phyloP scores from a whole-genome alignment of 2,888 invertebrate genomes.

The Galeruca laticollis region DNA sequence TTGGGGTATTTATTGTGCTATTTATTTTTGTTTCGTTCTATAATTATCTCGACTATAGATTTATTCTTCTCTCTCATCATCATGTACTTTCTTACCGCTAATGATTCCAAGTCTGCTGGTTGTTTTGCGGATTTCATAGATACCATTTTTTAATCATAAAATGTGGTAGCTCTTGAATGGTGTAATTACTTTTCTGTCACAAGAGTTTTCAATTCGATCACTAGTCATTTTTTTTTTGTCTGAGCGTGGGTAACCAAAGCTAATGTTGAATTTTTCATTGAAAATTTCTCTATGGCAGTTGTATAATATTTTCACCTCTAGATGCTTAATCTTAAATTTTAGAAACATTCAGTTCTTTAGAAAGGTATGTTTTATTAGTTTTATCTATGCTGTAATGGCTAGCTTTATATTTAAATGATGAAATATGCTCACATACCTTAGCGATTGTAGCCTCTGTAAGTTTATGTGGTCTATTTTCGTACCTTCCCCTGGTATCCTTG shows the following conservation, averaged over 20 bases:
- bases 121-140: constrained; percentile 17
- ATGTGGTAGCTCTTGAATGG: constrained; percentile 11
- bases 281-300: constrained; percentile 51
- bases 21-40: too few species aligned
- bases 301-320: constrained; percentile 41
- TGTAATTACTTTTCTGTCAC: constrained; percentile 18
- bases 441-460: constrained; percentile 31
- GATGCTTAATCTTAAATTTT: constrained; percentile 42
- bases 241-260: constrained; percentile 54
- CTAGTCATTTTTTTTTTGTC: constrained; percentile 27
- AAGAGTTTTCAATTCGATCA: not conserved
- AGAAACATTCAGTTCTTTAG: constrained; percentile 40
- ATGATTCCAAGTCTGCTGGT: constrained; percentile 1
- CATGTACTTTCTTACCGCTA: too few species aligned
- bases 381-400: constrained; percentile 42
- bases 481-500: constrained; percentile 35
- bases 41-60: too few species aligned
- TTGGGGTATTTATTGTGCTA: too few species aligned
- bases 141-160: constrained; percentile 29
- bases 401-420: constrained; percentile 37
- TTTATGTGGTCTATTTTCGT: constrained; percentile 33
- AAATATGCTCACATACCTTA: too few species aligned
- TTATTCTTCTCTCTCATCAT: too few species aligned
- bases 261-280: constrained; percentile 50
- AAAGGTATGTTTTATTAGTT: constrained; percentile 35